phyloP scores from a whole-genome alignment of 2,113 vertebrate species.

The Prunella fulvescens region DNA sequence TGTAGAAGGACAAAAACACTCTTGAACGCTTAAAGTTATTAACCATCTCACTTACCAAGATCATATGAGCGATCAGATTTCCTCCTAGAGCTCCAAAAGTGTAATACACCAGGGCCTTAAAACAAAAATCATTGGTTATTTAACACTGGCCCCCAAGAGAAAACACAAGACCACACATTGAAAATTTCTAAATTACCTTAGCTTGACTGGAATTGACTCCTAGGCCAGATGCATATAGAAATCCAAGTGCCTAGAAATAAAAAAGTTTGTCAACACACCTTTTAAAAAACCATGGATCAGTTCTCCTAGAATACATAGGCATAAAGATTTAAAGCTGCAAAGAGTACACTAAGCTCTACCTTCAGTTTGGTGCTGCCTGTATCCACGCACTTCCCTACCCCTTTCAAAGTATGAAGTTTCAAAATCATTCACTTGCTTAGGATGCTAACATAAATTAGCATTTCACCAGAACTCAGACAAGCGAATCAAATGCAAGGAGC shows the following conservation, averaged over 20 bases:
- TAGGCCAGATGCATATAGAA: conserved; percentile 93
- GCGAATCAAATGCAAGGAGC: fast-evolving
- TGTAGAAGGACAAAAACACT: background rate
- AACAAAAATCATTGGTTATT: background rate
- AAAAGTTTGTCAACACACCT: background rate
- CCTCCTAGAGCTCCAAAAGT: conserved; percentile 96
- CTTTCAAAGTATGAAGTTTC: background rate
- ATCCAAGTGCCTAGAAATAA: conserved; percentile 88
- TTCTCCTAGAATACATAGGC: background rate
- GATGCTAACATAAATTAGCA: background rate
- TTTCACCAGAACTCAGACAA: background rate
- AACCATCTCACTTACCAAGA: conserved; percentile 83
- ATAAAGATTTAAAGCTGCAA: background rate
- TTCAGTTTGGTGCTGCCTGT: background rate
- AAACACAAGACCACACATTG: background rate
- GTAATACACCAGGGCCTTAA: conserved; percentile 94
- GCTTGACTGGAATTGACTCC: conserved; percentile 98
- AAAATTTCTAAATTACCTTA: conserved; percentile 79
- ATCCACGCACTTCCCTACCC: background rate
- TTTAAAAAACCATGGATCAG: background rate
- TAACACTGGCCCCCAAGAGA: background rate
- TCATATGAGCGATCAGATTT: conserved; percentile 94
- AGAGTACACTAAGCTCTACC: background rate
- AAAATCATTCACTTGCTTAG: background rate
- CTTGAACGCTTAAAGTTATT: background rate